Conservation (phyloP, 2,113 vertebrate species). For the Spilogale gracilis region DNA sequence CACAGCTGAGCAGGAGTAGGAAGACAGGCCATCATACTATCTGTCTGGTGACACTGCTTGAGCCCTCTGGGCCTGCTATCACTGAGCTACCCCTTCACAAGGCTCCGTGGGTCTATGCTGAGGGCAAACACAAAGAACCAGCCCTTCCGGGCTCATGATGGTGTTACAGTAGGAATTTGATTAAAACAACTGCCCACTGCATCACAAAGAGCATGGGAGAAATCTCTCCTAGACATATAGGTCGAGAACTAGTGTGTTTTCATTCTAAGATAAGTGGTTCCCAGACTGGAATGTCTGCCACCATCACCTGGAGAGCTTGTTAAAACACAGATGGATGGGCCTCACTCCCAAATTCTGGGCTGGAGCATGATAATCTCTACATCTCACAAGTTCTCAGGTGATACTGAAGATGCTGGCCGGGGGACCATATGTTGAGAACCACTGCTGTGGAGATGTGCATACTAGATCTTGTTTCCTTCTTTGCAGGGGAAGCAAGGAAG, state of each 20-base stretch:
- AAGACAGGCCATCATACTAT: not conserved
- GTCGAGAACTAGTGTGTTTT: not conserved
- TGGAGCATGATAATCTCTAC: not conserved
- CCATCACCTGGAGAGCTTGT: not conserved
- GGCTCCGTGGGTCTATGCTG: rapidly evolving
- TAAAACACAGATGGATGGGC: not conserved
- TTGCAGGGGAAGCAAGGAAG: not conserved
- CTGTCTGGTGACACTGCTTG: not conserved
- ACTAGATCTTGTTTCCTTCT: not conserved
- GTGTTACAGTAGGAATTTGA: not conserved
- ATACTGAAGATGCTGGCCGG: not conserved
- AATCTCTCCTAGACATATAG: not conserved
- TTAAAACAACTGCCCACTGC: not conserved
- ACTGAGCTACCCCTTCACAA: not conserved
- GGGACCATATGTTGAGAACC: not conserved
- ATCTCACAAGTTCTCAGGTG: not conserved
- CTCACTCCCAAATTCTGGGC: not conserved
- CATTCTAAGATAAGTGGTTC: not conserved
- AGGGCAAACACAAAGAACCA: not conserved
- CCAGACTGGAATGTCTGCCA: no score
- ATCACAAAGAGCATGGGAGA: not conserved
- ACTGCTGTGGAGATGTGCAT: not conserved
- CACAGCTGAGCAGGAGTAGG: rapidly evolving
- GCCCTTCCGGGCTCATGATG: not conserved
- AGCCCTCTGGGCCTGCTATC: not conserved